Percentiles rank a stretch among this genome's conserved stretches.
Evolutionary conservation across 2,888 invertebrate species (phyloP).

Genomic region (Agapostemon virescens): DNA sequence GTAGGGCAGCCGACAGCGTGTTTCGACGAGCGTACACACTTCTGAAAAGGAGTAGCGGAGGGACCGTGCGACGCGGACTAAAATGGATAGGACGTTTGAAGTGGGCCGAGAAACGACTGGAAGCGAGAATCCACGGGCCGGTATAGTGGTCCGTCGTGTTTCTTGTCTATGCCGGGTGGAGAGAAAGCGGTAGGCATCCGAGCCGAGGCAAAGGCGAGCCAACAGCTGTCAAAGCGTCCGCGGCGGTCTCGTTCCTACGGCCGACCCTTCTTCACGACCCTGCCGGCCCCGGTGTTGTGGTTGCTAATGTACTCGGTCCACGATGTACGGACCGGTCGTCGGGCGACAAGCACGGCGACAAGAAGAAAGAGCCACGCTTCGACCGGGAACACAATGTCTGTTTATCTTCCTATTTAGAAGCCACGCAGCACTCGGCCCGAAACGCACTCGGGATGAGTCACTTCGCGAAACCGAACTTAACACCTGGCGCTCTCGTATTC

Average conservation of each 20-base stretch:
- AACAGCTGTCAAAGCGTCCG: conserved; percentile 74
- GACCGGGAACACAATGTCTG: conserved; percentile 57
- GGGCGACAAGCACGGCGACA: conserved; percentile 56
- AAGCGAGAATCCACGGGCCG: conserved; percentile 50
- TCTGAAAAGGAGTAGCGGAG: conserved; percentile 49
- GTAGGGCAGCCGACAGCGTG: conserved; percentile 8
- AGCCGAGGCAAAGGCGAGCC: conserved; percentile 60
- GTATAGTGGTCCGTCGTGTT: conserved; percentile 44
- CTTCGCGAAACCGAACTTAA: conserved; percentile 25
- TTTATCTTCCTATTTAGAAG: conserved; percentile 70
- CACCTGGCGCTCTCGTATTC: conserved; percentile 26
- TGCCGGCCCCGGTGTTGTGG: conserved; percentile 68
- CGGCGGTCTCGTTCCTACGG: conserved; percentile 49
- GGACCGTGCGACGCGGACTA: conserved; percentile 47
- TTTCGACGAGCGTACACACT: conserved; percentile 34
- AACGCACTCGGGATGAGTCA: conserved; percentile 50
- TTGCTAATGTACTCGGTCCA: conserved; percentile 73
- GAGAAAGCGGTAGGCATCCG: conserved; percentile 27
- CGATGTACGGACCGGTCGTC: conserved; percentile 54
- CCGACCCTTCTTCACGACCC: conserved; percentile 56
- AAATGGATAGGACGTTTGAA: conserved; percentile 67
- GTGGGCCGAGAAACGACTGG: conserved; percentile 64
- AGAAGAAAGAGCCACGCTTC: conserved; percentile 57
- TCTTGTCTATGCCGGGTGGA: conserved; percentile 42
- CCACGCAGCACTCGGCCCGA: conserved; percentile 30